Evolutionary conservation across 2,888 invertebrate genomes (phyloP), one percentile per base, ranked within the genome.

Genomic region (Phymatocera aterrima): DNA sequence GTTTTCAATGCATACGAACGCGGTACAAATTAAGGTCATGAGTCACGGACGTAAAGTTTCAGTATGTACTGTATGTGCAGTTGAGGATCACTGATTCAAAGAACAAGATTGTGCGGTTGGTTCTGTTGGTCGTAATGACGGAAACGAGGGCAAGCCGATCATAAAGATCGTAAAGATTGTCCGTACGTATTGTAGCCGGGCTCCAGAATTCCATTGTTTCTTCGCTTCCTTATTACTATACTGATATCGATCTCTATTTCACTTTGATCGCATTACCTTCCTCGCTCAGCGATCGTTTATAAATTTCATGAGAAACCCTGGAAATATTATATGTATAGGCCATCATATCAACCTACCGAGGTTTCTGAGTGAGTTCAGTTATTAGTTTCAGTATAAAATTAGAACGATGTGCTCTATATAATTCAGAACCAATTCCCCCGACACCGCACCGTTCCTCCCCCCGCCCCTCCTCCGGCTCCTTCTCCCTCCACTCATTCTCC

Each of bases 121-220:
- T 78, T 24, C 24, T 37, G 28, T 37, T 51, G n/a, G n/a, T n/a
- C n/a, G 10, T 72, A 46, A 24, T 65, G 72, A 28, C 28, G 72
- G 8, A 60, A 70, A 70, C 46, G 48, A 46, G 70, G 70, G 28
- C 46, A 46, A 24, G 46, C 28, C 28, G 70, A 46, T 70, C 70
- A 15, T 46, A 70, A 70, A 70, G 70, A 70, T 70, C 46, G 43
- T n/a, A n/a, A 12, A 48, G 70, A 70, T 70, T 70, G 70, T n/a
- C 37, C 8, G 28, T n/a, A 31, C 15, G 28, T 12, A 15, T 10
- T 4, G 46, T 43, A 15, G 18, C 46, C 37, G 3, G 8, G 2
- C n/a, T n/a, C n/a, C n/a, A n/a, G 68, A 46, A 12, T 68, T 28
- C n/a, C 70, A 48, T 46, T 70, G 10, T 31, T 48, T n/a, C 40